Base-by-base conservation (phyloP, 2,113 vertebrate genomes). In the Heterotis niloticus region DNA sequence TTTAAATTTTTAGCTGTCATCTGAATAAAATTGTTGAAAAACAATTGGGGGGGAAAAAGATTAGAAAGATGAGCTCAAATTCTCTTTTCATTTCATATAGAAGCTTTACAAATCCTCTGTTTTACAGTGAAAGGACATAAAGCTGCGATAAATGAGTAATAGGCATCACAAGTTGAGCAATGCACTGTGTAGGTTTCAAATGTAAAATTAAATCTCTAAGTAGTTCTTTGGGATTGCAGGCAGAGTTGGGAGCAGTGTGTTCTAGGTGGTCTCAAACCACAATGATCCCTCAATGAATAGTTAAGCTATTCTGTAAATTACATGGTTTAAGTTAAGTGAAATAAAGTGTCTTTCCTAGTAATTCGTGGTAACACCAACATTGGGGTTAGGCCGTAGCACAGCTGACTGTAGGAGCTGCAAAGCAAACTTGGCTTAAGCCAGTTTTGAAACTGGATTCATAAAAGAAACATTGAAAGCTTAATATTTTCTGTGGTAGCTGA, bases 241-340 rank as follows among this genome's bases (percentile, higher is more conserved):
- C 66, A 54, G 23, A 80, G 52, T 69, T 68, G 60, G 62, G 60
- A 69, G 64, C 54, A 62, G 9, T n/a, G 44, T 70, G 26, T 44
- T 72, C 56, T 76, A 76, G 78, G 73, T 71, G 78, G 67, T 76
- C 78, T 79, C 17, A 82, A 76, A 82, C 77, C 81, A 56, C 77
- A 79, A 59, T 18, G 74, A 69, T 29, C 56, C 73, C n/a, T 74
- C 29, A 69, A 75, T 80, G 72, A 75, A 62, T 70, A 65, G 28
- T 73, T 73, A 57, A 76, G 72, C 18, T 51, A 57, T 80, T 28
- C 72, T 56, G 13, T 82, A 78, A 79, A 82, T 82, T 76, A 78
- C 26, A 79, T 69, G 64, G 65, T 76, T 79, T 52, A 18, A 34
- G 34, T 79, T 57, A 44, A 76, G 69, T 62, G 64, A 73, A 57